Percentiles rank a stretch among this genome's conserved stretches.
These are phyloP conservation scores for Eueides isabella DNA, from an alignment of 1,140 invertebrate genomes.

Conservation along the genomic window DNA sequence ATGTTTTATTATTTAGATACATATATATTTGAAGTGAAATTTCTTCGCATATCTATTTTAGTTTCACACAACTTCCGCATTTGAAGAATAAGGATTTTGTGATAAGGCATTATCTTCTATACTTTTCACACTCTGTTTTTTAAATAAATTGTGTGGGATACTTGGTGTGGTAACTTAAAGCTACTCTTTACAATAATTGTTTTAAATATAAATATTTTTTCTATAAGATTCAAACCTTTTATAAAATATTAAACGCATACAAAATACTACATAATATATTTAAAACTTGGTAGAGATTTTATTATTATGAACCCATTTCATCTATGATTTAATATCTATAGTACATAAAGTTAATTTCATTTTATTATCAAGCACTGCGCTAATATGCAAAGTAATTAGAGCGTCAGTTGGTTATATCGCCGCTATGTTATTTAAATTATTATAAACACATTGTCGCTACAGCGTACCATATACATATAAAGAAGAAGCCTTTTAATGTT, in stretches of 20 bases:
- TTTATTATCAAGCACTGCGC: slow-evolving; percentile 1
- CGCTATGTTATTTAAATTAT: slow-evolving; percentile 3
- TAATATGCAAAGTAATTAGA: slow-evolving; percentile 1
- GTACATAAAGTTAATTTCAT: not conserved
- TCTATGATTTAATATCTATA: not conserved
- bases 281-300: too few species aligned
- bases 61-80: not conserved
- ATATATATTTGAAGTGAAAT: not conserved
- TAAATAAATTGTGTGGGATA: not conserved
- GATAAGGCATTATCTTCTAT: not conserved
- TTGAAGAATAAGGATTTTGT: not conserved
- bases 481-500: slow-evolving; percentile 4
- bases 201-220: not conserved
- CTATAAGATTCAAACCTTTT: not conserved
- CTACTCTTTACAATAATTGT: not conserved
- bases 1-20: not conserved
- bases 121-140: not conserved
- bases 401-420: not conserved
- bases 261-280: too few species aligned
- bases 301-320: not conserved
- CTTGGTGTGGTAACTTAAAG: not conserved
- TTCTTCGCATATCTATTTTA: not conserved
- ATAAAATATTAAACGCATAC: too few species aligned
- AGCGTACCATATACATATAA: not conserved
- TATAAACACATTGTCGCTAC: not conserved